Conservation (phyloP, 2,113 vertebrate species). For the Rana temporaria region DNA sequence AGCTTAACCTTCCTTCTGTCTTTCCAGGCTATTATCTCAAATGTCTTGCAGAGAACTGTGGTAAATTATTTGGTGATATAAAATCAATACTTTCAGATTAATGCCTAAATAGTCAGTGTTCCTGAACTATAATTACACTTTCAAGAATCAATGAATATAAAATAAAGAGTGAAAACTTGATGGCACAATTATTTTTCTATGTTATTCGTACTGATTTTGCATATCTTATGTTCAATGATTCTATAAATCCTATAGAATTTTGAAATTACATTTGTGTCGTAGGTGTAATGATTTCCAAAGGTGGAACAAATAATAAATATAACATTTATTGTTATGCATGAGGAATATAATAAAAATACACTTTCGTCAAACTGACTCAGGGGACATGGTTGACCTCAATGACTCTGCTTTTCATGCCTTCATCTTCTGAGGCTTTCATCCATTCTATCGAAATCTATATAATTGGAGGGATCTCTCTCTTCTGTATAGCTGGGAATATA, state of each 20-base stretch:
- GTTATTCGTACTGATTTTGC: background rate
- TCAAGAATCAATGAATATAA: conserved; percentile 30
- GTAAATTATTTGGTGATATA: conserved; percentile 33
- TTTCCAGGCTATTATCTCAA: conserved; percentile 34
- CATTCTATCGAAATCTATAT: too few relatives aligned
- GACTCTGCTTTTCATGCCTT: too few relatives aligned
- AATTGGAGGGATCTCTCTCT: too few relatives aligned
- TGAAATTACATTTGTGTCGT: background rate
- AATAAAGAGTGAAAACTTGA: conserved; percentile 23
- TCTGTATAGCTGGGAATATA: too few relatives aligned
- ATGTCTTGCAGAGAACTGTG: background rate
- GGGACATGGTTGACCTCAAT: too few relatives aligned
- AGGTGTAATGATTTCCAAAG: too few relatives aligned
- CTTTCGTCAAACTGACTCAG: too few relatives aligned
- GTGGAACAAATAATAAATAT: too few relatives aligned
- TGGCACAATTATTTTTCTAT: conserved; percentile 4
- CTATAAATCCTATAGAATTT: background rate
- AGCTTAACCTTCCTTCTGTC: conserved; percentile 37
- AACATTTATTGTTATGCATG: too few relatives aligned
- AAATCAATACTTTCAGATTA: conserved; percentile 42
- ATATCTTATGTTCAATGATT: background rate
- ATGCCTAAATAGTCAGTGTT: conserved; percentile 17
- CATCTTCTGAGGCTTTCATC: too few relatives aligned
- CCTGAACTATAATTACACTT: conserved; percentile 41
- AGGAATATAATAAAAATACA: too few relatives aligned